These are phyloP conservation scores for Pyxicephalus adspersus DNA, from an alignment of 2,113 vertebrate species.

Conservation along the genomic window DNA sequence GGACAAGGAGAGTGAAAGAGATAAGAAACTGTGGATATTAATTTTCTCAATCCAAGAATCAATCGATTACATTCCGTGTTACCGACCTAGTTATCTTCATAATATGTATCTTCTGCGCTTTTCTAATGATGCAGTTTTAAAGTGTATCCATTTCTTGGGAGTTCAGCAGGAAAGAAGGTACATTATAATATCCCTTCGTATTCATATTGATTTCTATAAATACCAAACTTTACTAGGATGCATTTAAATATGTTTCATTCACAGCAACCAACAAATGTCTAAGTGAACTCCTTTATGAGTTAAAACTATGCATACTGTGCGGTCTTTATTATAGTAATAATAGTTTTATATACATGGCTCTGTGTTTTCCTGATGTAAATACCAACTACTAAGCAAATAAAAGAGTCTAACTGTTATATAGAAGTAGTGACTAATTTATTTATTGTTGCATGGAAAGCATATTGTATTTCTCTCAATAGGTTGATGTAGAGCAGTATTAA, in stretches of 20 bases:
- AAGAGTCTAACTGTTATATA: neutral
- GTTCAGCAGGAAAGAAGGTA: neutral
- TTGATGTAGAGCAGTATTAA: too few relatives aligned
- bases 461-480: neutral
- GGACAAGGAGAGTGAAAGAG: slow-evolving; percentile 26
- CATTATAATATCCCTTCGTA: neutral
- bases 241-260: neutral
- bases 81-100: neutral
- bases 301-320: neutral
- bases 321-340: neutral
- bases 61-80: slow-evolving; percentile 27
- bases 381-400: neutral
- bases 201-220: neutral
- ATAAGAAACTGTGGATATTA: slow-evolving; percentile 33
- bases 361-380: neutral
- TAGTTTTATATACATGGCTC: neutral
- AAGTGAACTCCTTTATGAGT: neutral
- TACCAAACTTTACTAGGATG: neutral
- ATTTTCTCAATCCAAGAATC: slow-evolving; percentile 22
- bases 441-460: too few relatives aligned
- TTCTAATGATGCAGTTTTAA: slow-evolving; percentile 3
- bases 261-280: neutral
- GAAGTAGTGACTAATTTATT: neutral
- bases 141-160: neutral
- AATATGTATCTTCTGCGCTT: slow-evolving; percentile 5